These are phyloP conservation scores for Sarcophaga peregrina DNA, from an alignment of 1,140 invertebrate species.

Conservation along the genomic window DNA sequence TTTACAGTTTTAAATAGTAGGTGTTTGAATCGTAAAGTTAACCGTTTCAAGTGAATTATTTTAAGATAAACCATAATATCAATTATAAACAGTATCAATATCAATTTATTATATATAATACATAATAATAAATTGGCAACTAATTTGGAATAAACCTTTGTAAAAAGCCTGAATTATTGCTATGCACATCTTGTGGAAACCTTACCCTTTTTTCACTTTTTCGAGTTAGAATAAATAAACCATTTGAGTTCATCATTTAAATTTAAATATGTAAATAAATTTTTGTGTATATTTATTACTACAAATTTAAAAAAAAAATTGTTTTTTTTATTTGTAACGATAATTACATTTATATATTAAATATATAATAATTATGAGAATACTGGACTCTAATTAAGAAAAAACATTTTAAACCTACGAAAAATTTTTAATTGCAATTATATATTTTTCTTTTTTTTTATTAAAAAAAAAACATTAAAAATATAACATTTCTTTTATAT, in stretches of 20 bases:
- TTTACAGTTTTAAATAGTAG: not conserved
- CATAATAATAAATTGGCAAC: too few relatives aligned
- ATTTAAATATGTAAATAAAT: conserved; percentile 26
- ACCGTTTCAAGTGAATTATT: too few relatives aligned
- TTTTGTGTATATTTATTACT: conserved; percentile 19
- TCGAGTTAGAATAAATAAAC: too few relatives aligned
- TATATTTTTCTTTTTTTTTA: not conserved
- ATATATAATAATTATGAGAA: conserved; percentile 25
- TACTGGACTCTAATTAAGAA: conserved; percentile 21
- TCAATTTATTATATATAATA: too few relatives aligned
- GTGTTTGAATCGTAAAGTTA: too few relatives aligned
- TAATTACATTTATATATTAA: conserved; percentile 20
- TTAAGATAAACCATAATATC: too few relatives aligned
- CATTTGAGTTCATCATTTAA: not conserved
- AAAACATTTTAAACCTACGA: conserved; percentile 14
- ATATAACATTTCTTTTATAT: conserved; percentile 7
- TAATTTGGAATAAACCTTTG: too few relatives aligned
- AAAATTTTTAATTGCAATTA: conserved; percentile 25
- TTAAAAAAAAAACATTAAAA: conserved; percentile 14
- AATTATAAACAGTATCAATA: too few relatives aligned
- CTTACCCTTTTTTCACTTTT: too few relatives aligned
- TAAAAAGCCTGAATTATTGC: too few relatives aligned
- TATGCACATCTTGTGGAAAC: too few relatives aligned
- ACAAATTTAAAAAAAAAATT: conserved; percentile 21
- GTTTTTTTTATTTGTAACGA: not conserved